Evolutionary conservation across 2,888 invertebrate genomes (phyloP).

Genomic region (Thecocarcelia acutangulata): DNA sequence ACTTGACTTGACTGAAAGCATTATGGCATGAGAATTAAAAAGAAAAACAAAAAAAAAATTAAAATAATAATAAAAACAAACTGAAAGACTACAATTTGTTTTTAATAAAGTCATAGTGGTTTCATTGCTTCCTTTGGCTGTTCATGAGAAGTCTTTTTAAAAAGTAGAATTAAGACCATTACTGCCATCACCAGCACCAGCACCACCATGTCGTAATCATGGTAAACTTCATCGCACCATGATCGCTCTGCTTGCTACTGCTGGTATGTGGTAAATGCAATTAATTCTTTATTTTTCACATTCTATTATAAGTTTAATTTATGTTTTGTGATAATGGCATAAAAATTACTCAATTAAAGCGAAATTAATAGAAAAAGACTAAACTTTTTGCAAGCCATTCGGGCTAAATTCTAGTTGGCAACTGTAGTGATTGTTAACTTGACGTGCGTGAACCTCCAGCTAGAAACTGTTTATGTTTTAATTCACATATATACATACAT

Average conservation of each 20-base stretch:
- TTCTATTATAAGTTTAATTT: constrained; percentile 41
- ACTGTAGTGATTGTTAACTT: too few species aligned
- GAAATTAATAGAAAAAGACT: neutral
- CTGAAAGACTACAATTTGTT: neutral
- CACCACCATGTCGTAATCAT: constrained; percentile 3
- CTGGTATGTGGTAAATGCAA: constrained; percentile 22
- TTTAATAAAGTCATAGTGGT: constrained; percentile 24
- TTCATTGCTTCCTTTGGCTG: constrained; percentile 9
- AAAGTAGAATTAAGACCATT: constrained; percentile 10
- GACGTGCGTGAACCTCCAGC: too few species aligned
- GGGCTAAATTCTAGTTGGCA: too few species aligned
- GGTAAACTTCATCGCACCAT: neutral
- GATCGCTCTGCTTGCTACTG: constrained; percentile 13
- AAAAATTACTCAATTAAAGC: constrained; percentile 28
- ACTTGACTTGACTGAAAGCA: constrained; percentile 8
- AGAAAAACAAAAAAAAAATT: neutral
- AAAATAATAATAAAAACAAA: too few species aligned
- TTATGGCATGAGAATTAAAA: constrained; percentile 4
- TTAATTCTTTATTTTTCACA: constrained; percentile 10
- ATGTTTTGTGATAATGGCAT: constrained; percentile 28
- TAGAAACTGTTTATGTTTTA: too few species aligned
- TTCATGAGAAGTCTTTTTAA: neutral
- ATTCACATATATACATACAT: too few species aligned
- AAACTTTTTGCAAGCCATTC: neutral
- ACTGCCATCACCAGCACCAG: neutral